Evolutionary conservation across 2,888 invertebrate genomes (phyloP).

Genomic region (Marasmarcha lunaedactyla): DNA sequence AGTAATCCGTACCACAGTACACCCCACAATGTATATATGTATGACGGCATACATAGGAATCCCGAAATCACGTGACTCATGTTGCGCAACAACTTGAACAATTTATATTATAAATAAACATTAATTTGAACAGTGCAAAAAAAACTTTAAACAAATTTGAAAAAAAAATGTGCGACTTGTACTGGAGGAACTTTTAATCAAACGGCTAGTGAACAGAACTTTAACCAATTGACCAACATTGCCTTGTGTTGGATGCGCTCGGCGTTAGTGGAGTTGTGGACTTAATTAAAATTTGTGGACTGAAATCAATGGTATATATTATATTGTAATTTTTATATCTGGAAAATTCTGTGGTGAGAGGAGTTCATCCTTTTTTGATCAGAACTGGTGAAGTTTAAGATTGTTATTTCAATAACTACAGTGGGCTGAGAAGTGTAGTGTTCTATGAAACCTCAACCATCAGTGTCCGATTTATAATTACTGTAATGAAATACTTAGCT

Average conservation of each 20-base stretch:
- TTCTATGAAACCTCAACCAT: constrained; percentile 32
- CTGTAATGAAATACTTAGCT: constrained; percentile 25
- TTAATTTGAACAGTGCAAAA: constrained; percentile 63
- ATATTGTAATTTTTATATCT: constrained; percentile 63
- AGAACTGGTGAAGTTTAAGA: constrained; percentile 47
- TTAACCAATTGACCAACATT: constrained; percentile 44
- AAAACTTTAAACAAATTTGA: constrained; percentile 63
- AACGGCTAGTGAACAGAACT: constrained; percentile 66
- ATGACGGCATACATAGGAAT: constrained; percentile 31
- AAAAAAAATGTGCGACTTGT: constrained; percentile 60
- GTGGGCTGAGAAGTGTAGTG: constrained; percentile 45
- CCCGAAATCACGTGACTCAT: constrained; percentile 28
- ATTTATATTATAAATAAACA: constrained; percentile 55
- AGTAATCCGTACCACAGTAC: constrained; percentile 57
- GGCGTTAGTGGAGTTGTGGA: constrained; percentile 56
- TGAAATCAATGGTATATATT: constrained; percentile 43
- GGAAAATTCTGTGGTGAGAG: constrained; percentile 68
- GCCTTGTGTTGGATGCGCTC: constrained; percentile 33
- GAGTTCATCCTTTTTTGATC: constrained; percentile 59
- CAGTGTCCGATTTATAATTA: constrained; percentile 27
- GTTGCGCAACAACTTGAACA: constrained; percentile 55
- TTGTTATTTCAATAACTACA: constrained; percentile 34
- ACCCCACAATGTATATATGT: constrained; percentile 37
- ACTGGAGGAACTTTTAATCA: constrained; percentile 62
- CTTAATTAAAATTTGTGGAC: constrained; percentile 69